Base-by-base conservation (phyloP, 2,797 vertebrate genomes). In the Channallabes apus region DNA sequence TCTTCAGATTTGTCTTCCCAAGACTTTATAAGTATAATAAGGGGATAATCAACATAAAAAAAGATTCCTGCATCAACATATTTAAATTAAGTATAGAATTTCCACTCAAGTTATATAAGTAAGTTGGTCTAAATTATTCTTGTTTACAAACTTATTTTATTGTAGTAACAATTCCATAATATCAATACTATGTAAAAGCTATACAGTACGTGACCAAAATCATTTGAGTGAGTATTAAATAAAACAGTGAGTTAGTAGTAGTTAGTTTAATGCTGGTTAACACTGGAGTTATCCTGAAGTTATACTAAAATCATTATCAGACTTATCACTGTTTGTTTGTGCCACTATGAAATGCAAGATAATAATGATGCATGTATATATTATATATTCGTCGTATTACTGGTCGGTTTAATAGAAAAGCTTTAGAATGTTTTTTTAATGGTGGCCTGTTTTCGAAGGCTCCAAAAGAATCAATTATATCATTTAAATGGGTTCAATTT, bases 401-500 rank as follows among this genome's bases (percentile, higher is more conserved):
- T 62, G 35, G 32, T 4, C 41, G 20, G 56, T 38, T 79, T 79
- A n/a, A 79, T n/a, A 14, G 11, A 22, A 61, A 61, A 56, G 73
- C 54, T 32, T 77, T n/a, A 12, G 11, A 79, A 62, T 14, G 35
- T 35, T 41, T 41, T 38, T 24, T 38, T 35, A 78, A 24, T 59
- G 8, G 20, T 61, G 11, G 22, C 6, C 6, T 61, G 18, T 54
- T 58, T 58, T 77, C 73, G 22, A 22, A 35, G 54, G 17, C 22
- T 77, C 1, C 18, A 77, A 61, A 78, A n/a, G 6, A 78, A 35
- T 32, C 29, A 22, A 35, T 77, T 35, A 58, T 61, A 78, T 59
- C 22, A 51, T 75, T 72, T 35, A 71, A 62, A 27, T 64, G 6
- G 75, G 59, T 75, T 84, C 32, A 32, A 27, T 78, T 82, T 82